Evolutionary conservation across 2,797 vertebrate genomes (phyloP), one percentile per base, ranked within the genome.

Genomic region (Rhinophrynus dorsalis): DNA sequence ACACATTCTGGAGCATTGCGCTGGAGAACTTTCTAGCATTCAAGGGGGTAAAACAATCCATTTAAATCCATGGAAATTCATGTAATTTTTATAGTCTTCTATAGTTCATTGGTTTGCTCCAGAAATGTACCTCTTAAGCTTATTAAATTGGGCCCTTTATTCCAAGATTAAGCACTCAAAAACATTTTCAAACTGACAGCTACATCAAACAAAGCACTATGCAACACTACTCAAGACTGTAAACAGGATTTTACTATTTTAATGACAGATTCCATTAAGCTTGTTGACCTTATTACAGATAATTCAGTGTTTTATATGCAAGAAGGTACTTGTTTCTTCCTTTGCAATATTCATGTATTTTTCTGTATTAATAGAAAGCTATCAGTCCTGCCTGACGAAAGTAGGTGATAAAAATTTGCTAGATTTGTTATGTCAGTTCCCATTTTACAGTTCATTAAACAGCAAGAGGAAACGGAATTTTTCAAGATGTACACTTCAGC

Each of bases 401-500:
- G 18, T 44, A 18, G 15, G 40, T 44, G 40, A 20, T 44, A 44
- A 44, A 18, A 44, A 44, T 44, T 44, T 44, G 40, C 15, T 44
- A 20, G 15, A 44, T 20, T 7, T 44, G 40, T 18, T 44, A 44
- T 44, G 40, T 44, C 40, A 20, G 15, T 44, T 18, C 15, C 40
- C 40, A 44, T 44, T 7, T 44, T 18, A 44, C 40, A 44, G 40
- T 44, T 44, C 40, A 44, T 44, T 44, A 44, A 44, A 44, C 40
- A 3, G 15, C 40, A 44, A 17, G 17, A 11, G 20, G 17, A 20
- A 44, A 44, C 40, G 6, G 40, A 44, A 20, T 44, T 44, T 9
- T 44, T 20, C 15, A 44, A 20, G 18, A 18, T 38, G 37, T 18
- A 20, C 40, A 44, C 18, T 6, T 18, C 11, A 18, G 15, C 40